Evolutionary conservation across 2,113 vertebrate species (phyloP), one percentile per base, ranked within the genome.

Genomic region (Herpetotheres cachinnans): DNA sequence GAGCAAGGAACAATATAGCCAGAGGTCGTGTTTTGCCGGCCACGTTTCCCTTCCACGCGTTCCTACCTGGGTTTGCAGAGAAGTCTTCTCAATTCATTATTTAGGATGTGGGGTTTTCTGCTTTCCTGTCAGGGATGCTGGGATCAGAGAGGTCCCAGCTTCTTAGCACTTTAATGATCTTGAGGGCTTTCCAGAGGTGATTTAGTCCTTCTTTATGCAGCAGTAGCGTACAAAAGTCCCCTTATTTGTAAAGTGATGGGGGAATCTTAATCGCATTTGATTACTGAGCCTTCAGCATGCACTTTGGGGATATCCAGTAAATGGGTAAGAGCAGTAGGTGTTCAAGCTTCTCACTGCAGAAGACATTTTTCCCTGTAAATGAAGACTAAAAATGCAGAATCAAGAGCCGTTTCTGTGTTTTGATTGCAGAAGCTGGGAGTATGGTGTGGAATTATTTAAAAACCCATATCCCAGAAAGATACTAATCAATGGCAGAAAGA

Each of bases 401-500:
- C 84, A 93, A 97, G 94, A 94, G 66, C 89, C 32, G 30, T 94
- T 95, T 91, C 83, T 94, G 71, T 94, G 89, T 97, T 96, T 96
- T 95, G 93, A 97, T 96, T 94, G 91, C 93, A 87, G 77, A 87
- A 96, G 58, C 79, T 80, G 71, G 20, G 78, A 87, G 90, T 87
- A 22, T 87, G 71, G 82, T 54, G 63, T 86, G 50, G 91, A 94
- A 96, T 97, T 92, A 93, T 73, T 97, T 91, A 85, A 94, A 93
- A 97, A 70, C 56, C 66, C 55, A 9, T 86, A 94, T 80, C 90
- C 63, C 89, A 74, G 79, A 96, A 95, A 93, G 93, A 95, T 87
- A 65, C 91, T 95, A 97, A 96, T 97, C 96, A 96, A 90, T 92
- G 90, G 26, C 82, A 97, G 94, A 89, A 89, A 84, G 89, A 91